Evolutionary conservation across 2,113 vertebrate genomes (phyloP).

Genomic region (Malurus elegans): DNA sequence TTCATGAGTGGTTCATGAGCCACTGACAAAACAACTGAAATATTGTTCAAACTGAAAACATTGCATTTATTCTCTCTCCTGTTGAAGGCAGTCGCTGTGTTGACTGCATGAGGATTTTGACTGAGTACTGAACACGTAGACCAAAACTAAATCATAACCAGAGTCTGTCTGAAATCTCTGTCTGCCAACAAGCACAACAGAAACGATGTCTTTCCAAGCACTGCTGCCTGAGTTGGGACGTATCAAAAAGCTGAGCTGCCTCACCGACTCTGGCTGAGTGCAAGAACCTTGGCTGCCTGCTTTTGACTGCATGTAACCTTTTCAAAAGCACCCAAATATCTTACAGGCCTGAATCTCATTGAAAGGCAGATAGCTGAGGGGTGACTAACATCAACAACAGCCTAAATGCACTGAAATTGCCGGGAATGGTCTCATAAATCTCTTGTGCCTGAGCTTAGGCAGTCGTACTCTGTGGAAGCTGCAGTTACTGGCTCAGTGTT

Average conservation of each 20-base stretch:
- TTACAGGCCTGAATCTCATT: background rate
- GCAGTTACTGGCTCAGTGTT: background rate
- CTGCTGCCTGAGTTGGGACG: background rate
- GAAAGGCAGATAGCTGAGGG: background rate
- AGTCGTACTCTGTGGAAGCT: background rate
- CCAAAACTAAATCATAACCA: constrained; percentile 32
- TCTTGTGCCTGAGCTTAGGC: background rate
- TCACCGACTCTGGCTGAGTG: background rate
- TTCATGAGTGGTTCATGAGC: background rate
- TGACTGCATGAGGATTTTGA: background rate
- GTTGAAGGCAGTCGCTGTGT: background rate
- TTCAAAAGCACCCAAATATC: background rate
- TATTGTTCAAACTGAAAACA: background rate
- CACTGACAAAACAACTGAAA: background rate
- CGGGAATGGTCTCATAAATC: background rate
- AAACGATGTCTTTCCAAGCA: background rate
- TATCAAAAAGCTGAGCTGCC: background rate
- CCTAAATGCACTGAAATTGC: background rate
- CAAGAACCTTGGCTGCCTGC: background rate
- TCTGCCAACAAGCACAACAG: constrained; percentile 29
- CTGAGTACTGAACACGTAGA: background rate
- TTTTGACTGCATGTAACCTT: background rate
- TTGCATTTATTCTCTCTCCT: background rate
- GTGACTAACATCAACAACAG: background rate
- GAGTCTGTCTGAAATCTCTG: constrained; percentile 24